Evolutionary conservation across 2,888 invertebrate genomes (phyloP), one percentile per base, ranked within the genome.

Genomic region (Meliscaeva auricollis): DNA sequence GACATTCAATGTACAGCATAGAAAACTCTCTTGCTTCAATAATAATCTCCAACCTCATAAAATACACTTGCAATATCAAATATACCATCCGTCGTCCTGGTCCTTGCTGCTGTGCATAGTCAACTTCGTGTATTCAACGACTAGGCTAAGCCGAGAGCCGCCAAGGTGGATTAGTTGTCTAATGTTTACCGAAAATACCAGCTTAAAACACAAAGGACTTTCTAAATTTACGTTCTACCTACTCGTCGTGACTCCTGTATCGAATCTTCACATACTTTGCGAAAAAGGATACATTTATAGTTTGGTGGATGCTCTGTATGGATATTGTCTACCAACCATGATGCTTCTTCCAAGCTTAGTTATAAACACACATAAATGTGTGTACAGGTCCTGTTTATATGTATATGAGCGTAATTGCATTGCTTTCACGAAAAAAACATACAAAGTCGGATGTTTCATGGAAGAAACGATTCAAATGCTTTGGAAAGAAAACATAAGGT

Each of bases 91-190:
- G 22, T 50, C 22, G 20, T 17, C 22, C 44, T 15, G 3, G 26
- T 60, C 41, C 38, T 41, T 15, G 41, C 22, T 41, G 26, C 26
- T 11, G 1, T 44, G 5, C 1, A 15, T 44, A 11, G 41, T 41
- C 13, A 1, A 13, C 41, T 13, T 41, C 11, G 38, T 38, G 11
- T n/a, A 0, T 8, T n/a, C 3, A 13, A 20, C 17, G 20, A n/a
- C 41, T 0, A 13, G 38, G 20, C 35, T 7, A 4, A 38, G 17
- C 38, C n/a, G 32, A 26, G 52, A 26, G 52, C 68, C 73, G 41
- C 69, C 73, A 73, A 74, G 83, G 79, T 70, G 64, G 74, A 70
- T 79, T 70, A 84, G 75, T 75, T 74, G 69, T 58, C 64, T 50
- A 62, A 44, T 74, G 79, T 69, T 79, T 64, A 50, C 74, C 69